Evolutionary conservation across 2,113 vertebrate species (phyloP), one percentile per base, ranked within the genome.

Genomic region (Crypturellus undulatus): DNA sequence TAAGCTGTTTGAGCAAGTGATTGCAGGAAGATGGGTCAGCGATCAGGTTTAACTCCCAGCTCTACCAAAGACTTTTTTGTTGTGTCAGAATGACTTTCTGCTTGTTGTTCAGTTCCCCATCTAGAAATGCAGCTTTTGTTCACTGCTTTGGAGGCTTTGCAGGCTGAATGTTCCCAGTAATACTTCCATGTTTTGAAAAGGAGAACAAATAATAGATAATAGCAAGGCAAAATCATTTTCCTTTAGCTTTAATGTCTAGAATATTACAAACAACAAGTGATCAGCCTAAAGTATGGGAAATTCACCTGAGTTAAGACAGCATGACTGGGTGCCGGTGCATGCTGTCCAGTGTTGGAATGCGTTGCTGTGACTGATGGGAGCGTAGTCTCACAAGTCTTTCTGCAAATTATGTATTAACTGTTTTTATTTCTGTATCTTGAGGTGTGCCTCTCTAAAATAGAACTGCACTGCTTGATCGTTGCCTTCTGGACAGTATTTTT

Each of bases 301-400:
- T 7, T 45, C 2, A 2, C 60, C 28, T 2, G 21, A 2, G 8
- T 2, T 1, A 10, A n/a, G 51, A 4, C 9, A 1, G 5, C 0
- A 28, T 3, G n/a, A 30, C 12, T 10, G 49, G 10, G 13, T 54
- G 36, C 40, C 63, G 14, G 34, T 0, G 1, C 54, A 18, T 32
- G 3, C 36, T 51, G 49, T 4, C 25, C 30, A 1, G 24, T 1
- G 12, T 34, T 21, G 24, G 16, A 24, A 43, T 25, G 47, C 12
- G 0, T 63, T 62, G 58, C 79, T 9, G 2, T 0, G 4, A 8
- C 2, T 10, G 40, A 20, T 28, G 10, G 81, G 21, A 2, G 72
- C 36, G 12, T 15, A 19, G 60, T 6, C 59, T 40, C 34, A 30
- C 9, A 3, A 12, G 43, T 62, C 15, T 19, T 4, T 9, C 3